Conservation (phyloP, 2,888 invertebrate genomes). For the Pyrrhia umbra region DNA sequence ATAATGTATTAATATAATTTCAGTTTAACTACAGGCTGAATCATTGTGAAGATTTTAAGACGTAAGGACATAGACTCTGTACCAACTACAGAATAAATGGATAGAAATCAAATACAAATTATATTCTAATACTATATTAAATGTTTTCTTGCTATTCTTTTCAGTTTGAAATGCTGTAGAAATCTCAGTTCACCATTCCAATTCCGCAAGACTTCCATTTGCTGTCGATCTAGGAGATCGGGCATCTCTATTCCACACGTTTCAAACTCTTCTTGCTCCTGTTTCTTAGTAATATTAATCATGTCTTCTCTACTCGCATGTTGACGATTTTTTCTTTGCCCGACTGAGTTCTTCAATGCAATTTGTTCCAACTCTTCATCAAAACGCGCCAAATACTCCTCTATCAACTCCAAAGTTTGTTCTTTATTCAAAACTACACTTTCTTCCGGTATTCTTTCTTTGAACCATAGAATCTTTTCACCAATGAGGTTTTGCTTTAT, state of each 20-base stretch:
- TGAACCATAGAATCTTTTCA: conserved; percentile 95
- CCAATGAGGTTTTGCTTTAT: conserved; percentile 93
- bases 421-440: conserved; percentile 89
- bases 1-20: too few species aligned
- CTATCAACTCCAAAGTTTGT: conserved; percentile 90
- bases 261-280: conserved; percentile 93
- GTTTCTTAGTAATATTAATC: conserved; percentile 93
- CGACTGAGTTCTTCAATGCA: conserved; percentile 93
- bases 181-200: conserved; percentile 93
- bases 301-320: conserved; percentile 95
- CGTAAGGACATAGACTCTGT: too few species aligned
- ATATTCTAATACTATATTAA: conserved; percentile 64
- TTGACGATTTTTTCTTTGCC: conserved; percentile 93
- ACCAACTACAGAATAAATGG: too few species aligned
- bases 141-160: conserved; percentile 88
- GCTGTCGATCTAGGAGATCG: conserved; percentile 91
- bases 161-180: conserved; percentile 92
- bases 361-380: conserved; percentile 95
- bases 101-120: conserved; percentile 5
- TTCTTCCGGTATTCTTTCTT: conserved; percentile 91
- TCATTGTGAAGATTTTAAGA: too few species aligned
- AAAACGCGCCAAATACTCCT: conserved; percentile 90
- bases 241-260: conserved; percentile 95
- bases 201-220: conserved; percentile 90
- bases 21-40: too few species aligned